Base-by-base conservation (phyloP, 1,140 invertebrate genomes). In the Aplysia californica region DNA sequence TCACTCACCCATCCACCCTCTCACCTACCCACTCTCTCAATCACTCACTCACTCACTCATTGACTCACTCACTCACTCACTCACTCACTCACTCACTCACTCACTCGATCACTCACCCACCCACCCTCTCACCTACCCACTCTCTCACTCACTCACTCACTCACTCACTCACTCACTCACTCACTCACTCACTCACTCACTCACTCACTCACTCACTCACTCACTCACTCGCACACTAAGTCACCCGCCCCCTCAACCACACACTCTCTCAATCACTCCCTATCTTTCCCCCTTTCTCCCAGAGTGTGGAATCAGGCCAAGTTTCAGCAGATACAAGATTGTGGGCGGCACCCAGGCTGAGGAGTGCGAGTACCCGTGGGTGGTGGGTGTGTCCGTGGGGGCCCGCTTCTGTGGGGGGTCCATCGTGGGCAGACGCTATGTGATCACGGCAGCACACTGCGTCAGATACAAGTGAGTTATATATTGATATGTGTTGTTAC, bases 361-460 rank as follows among this genome's bases (percentile, higher is more conserved):
- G 0, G 64, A 67, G n/a, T 75, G 74, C 41, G 74, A 75, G 50
- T 67, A 68, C 23, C 74, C 74, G 5, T 75, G 74, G 74, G 21
- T 67, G 4, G 74, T 68, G 6, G 74, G 21, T 21, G 35, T 75
- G 0, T 39, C 4, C 15, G 20, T 36, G 4, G n/a, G 26, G 5
- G 15, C 4, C 29, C 15, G 56, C 26, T 75, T 75, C 23, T 75
- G 74, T 68, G 74, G 64, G 0, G 74, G 74, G 21, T 3, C 65
- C 29, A 75, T 75, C n/a, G 1, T 75, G 3, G 44, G 38, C 39
- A 2, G 1, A 26, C 21, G 64, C 4, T 65, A 75, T 33, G 58
- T 75, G 2, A 18, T 75, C 20, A 75, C 74, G 21, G 74, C 74
- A n/a, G 74, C 74, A 33, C 74, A 75, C 38, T 75, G 74, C n/a